Percentiles rank a stretch among this genome's conserved stretches.
These are phyloP conservation scores for Archilochus colubris DNA, from an alignment of 2,113 vertebrate genomes.

Conservation along the genomic window DNA sequence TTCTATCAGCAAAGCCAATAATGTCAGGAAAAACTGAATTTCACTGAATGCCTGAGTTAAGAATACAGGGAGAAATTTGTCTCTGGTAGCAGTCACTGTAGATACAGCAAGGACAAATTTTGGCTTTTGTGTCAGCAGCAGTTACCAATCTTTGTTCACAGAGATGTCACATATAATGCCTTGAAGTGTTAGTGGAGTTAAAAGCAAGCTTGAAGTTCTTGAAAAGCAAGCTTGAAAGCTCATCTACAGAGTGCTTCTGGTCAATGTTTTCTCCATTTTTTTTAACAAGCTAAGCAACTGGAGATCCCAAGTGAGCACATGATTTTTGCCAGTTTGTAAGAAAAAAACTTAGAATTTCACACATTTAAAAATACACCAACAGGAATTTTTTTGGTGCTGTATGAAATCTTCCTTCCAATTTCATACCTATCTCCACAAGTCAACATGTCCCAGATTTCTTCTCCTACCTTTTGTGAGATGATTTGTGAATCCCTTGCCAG, in stretches of 20 bases:
- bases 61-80: neutral
- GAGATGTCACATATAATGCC: neutral
- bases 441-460: neutral
- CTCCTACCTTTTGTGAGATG: neutral
- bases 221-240: neutral
- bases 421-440: neutral
- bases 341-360: neutral
- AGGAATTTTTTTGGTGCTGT: neutral
- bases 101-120: neutral
- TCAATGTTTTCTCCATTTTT: neutral
- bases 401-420: neutral
- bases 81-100: neutral
- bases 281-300: neutral
- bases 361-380: conserved; percentile 7
- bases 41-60: neutral
- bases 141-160: neutral
- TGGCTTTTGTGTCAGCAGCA: neutral
- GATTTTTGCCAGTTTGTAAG: neutral
- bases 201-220: neutral
- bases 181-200: neutral
- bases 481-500: neutral
- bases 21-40: neutral
- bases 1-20: neutral
- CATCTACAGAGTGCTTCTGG: neutral
- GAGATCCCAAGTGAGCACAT: neutral